These are phyloP conservation scores for Calosoma granatense DNA, from an alignment of 1,140 invertebrate species.

Conservation along the genomic window DNA sequence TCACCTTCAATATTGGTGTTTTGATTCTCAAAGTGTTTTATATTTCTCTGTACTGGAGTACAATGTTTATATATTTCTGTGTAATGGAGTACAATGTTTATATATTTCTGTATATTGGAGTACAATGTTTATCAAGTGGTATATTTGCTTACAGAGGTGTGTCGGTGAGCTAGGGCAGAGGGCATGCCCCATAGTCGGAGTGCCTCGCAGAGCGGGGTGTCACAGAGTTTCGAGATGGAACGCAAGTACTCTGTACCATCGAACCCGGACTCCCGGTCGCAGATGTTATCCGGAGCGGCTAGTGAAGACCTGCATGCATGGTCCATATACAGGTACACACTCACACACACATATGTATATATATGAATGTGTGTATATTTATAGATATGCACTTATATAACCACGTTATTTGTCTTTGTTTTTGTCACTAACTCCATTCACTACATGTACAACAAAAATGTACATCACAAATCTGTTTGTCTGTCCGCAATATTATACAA, in stretches of 20 bases:
- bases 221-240: conserved; percentile 54
- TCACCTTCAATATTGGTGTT: no score
- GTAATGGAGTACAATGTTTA: no score
- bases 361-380: background rate
- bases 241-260: conserved; percentile 74
- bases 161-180: background rate
- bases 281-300: conserved; percentile 36
- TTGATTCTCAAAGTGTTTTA: no score
- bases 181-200: conserved; percentile 32
- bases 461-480: no score
- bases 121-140: no score
- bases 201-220: conserved; percentile 33
- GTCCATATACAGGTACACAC: conserved; percentile 79
- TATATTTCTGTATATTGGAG: no score
- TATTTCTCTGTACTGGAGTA: no score
- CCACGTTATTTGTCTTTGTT: no score
- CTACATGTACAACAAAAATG: no score
- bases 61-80: no score
- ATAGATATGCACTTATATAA: background rate
- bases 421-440: no score
- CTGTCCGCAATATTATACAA: no score
- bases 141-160: background rate
- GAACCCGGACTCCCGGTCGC: conserved; percentile 53
- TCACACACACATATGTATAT: background rate
- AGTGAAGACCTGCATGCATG: conserved; percentile 90